Evolutionary conservation across 1,140 invertebrate species (phyloP).

Genomic region (Adoxophyes honmai): DNA sequence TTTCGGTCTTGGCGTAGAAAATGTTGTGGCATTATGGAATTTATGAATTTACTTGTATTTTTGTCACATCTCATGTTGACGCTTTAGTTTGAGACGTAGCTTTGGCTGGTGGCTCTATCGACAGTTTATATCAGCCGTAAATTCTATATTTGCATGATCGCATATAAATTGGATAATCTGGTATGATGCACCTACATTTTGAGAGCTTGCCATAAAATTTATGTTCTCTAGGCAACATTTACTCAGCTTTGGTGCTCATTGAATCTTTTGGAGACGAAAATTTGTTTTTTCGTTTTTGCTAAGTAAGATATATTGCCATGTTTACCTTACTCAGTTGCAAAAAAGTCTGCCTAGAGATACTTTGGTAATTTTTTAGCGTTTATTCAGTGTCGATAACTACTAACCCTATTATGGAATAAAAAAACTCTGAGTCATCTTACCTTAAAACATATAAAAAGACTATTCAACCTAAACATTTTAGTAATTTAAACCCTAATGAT

Average conservation of each 20-base stretch:
- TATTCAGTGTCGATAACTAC: too few relatives aligned
- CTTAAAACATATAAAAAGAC: too few relatives aligned
- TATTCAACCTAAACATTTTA: too few relatives aligned
- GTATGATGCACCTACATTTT: slow-evolving; percentile 37
- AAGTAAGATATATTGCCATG: too few relatives aligned
- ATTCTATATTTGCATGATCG: slow-evolving; percentile 36
- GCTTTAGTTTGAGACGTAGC: not conserved
- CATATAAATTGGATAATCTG: slow-evolving; percentile 37
- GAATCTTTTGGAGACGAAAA: not conserved
- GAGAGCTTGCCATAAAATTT: slow-evolving; percentile 31
- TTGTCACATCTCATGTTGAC: not conserved
- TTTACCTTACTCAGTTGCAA: too few relatives aligned
- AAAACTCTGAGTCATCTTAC: too few relatives aligned
- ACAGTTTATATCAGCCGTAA: slow-evolving; percentile 36
- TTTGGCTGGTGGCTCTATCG: slow-evolving; percentile 15
- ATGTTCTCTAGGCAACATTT: slow-evolving; percentile 15
- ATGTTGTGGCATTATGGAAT: too few relatives aligned
- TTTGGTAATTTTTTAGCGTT: too few relatives aligned
- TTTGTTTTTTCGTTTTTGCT: not conserved
- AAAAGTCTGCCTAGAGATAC: too few relatives aligned
- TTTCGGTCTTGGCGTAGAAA: too few relatives aligned
- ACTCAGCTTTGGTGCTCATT: not conserved
- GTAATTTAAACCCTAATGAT: too few relatives aligned
- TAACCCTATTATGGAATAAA: too few relatives aligned
- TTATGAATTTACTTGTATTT: not conserved